Conservation (phyloP, 2,113 vertebrate genomes). For the Datnioides undecimradiatus region DNA sequence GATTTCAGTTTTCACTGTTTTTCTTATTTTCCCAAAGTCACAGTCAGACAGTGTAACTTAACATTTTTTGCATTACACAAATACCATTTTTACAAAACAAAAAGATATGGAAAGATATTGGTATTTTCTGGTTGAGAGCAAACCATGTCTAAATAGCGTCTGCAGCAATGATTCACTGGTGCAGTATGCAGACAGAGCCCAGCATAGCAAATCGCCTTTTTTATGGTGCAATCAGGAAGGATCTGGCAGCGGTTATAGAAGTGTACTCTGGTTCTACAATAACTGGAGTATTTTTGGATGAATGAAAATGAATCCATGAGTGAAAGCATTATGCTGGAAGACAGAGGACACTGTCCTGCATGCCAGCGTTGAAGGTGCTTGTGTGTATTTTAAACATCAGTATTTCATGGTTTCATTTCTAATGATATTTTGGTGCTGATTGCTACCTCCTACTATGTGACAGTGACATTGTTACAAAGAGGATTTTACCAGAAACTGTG, state of each 20-base stretch:
- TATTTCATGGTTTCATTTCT: neutral
- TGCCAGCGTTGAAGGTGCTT: neutral
- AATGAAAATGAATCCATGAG: constrained; percentile 29
- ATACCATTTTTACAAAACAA: neutral
- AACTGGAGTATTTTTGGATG: constrained; percentile 41
- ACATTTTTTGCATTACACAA: neutral
- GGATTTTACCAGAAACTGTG: constrained; percentile 2
- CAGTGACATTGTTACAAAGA: neutral
- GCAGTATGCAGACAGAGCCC: constrained; percentile 22
- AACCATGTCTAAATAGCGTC: constrained; percentile 26
- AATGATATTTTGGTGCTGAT: neutral
- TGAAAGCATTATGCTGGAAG: constrained; percentile 14
- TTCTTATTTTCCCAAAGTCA: neutral
- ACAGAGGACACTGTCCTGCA: neutral
- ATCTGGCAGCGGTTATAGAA: constrained; percentile 36
- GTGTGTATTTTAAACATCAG: constrained; percentile 3
- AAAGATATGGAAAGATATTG: neutral
- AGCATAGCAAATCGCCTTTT: constrained; percentile 49
- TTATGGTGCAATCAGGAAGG: constrained; percentile 47
- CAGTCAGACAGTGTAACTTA: neutral
- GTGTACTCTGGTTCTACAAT: constrained; percentile 36
- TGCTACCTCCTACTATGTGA: neutral
- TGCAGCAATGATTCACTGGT: constrained; percentile 26
- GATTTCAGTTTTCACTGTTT: neutral
- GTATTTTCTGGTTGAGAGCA: constrained; percentile 13